Base-by-base conservation (phyloP, 2,113 vertebrate species). In the Syngnathoides biaculeatus region DNA sequence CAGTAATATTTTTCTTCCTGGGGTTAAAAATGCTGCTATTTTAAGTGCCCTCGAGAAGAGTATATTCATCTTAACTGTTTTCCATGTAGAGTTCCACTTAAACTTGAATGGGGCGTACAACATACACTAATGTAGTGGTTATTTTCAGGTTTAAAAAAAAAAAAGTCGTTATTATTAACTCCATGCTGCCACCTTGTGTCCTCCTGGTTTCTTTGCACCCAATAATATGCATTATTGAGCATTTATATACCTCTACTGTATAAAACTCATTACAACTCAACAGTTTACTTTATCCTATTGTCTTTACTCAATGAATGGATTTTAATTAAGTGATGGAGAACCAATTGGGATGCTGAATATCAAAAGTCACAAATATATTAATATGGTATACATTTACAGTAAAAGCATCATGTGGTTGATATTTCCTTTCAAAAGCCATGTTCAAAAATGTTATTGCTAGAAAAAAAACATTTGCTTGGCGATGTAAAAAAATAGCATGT, bases 121-220 rank as follows among this genome's bases (percentile, higher is more conserved):
- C 3, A 6, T 26, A 27, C 35, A 19, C 8, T 6, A 42, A 14
- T 17, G 14, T 26, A 1, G 8, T 22, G 11, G 26, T 27, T 8
- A 26, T 26, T 43, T 26, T 39, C 13, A 10, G 12, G 6, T 52
- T 47, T 17, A 43, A 8, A 47, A 47, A 20, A n/a, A n/a, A n/a
- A n/a, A n/a, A n/a, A n/a, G n/a, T n/a, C n/a, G n/a, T 79, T 65
- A 82, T 40, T 53, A 48, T 63, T 83, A 64, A 86, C 89, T 90
- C 89, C 85, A 91, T 90, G 91, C 86, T 82, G 86, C 90, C 91
- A 91, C 71, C 91, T 87, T 76, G 87, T 86, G 91, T 65, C 60
- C 0, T 9, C 0, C 39, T 11, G 20, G 11, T n/a, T 20, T 4
- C 19, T 39, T 52, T 22, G 48, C 48, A 20, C 48, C 20, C 48